phyloP scores from a whole-genome alignment of 2,888 invertebrate genomes.

The Noctua janthe region DNA sequence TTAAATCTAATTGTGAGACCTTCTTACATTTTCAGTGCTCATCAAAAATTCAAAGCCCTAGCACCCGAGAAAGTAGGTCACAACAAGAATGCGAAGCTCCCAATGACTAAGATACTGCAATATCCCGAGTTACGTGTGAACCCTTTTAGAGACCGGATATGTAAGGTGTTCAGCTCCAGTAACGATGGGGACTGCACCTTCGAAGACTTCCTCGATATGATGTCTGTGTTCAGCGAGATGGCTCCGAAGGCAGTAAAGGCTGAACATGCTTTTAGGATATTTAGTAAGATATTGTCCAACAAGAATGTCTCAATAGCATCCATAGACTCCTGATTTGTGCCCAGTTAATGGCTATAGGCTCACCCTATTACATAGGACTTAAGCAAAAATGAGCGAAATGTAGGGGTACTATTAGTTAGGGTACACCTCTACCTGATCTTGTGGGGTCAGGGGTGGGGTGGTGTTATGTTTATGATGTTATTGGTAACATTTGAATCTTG shows the following conservation, averaged over 20 bases:
- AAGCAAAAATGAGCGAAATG: neutral
- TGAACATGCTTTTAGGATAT: conserved; percentile 98
- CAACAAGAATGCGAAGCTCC: conserved; percentile 96
- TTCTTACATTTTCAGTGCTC: conserved; percentile 92
- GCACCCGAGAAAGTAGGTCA: conserved; percentile 97
- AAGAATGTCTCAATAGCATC: neutral
- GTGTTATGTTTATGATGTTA: too few species aligned
- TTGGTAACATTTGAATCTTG: too few species aligned
- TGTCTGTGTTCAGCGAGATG: conserved; percentile 98
- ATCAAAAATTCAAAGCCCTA: conserved; percentile 96
- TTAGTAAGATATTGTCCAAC: conserved; percentile 91
- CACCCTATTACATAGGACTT: neutral
- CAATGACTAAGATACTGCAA: conserved; percentile 95
- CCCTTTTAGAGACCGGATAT: conserved; percentile 97
- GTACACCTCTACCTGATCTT: too few species aligned
- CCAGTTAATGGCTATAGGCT: neutral
- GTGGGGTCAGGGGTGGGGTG: too few species aligned
- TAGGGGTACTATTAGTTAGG: too few species aligned
- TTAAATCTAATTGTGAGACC: too few species aligned
- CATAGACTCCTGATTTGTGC: too few species aligned
- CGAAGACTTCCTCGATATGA: conserved; percentile 99
- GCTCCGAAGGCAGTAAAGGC: conserved; percentile 98
- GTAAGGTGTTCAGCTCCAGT: conserved; percentile 97
- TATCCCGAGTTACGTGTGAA: conserved; percentile 97
- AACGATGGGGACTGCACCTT: conserved; percentile 98